Percentiles rank a stretch among this genome's conserved stretches.
These are phyloP conservation scores for Leuciscus idus DNA, from an alignment of 2,113 vertebrate species.

Conservation along the genomic window DNA sequence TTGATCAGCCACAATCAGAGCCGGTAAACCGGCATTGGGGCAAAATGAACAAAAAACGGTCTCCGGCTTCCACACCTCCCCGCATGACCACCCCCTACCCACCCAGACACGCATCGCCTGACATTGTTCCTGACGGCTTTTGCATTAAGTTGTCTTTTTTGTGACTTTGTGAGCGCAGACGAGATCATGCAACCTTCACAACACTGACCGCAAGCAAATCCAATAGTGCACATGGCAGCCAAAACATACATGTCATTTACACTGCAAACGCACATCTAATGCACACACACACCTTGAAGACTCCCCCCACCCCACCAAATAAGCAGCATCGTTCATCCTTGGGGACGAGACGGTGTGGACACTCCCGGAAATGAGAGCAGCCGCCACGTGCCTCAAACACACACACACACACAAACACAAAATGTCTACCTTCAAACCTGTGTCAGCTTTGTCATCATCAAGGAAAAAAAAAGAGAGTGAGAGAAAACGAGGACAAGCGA, in stretches of 20 bases:
- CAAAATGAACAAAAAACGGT: not conserved
- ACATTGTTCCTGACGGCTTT: constrained; percentile 25
- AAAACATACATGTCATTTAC: constrained; percentile 63
- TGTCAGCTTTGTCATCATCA: constrained; percentile 66
- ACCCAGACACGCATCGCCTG: constrained; percentile 46
- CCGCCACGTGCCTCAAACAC: constrained; percentile 56
- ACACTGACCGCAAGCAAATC: constrained; percentile 50
- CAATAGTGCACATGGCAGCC: constrained; percentile 55
- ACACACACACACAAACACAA: constrained; percentile 40
- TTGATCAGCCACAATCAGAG: not conserved
- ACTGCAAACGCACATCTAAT: constrained; percentile 58
- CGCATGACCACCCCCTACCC: constrained; percentile 32
- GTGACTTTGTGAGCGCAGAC: constrained; percentile 10
- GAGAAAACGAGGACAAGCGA: constrained; percentile 11
- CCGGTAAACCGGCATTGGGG: not conserved
- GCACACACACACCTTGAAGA: constrained; percentile 60
- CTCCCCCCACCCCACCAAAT: constrained; percentile 68
- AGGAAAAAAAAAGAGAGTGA: constrained; percentile 34
- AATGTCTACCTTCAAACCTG: constrained; percentile 63
- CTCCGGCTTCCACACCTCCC: not conserved
- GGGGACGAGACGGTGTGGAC: constrained; percentile 70
- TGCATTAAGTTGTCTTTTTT: constrained; percentile 54
- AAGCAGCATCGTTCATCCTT: constrained; percentile 67
- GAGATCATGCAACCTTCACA: constrained; percentile 40
- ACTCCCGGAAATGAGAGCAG: constrained; percentile 74